These are phyloP conservation scores for Pristionchus mayeri DNA, from an alignment of 2,888 invertebrate genomes.

Conservation along the genomic window DNA sequence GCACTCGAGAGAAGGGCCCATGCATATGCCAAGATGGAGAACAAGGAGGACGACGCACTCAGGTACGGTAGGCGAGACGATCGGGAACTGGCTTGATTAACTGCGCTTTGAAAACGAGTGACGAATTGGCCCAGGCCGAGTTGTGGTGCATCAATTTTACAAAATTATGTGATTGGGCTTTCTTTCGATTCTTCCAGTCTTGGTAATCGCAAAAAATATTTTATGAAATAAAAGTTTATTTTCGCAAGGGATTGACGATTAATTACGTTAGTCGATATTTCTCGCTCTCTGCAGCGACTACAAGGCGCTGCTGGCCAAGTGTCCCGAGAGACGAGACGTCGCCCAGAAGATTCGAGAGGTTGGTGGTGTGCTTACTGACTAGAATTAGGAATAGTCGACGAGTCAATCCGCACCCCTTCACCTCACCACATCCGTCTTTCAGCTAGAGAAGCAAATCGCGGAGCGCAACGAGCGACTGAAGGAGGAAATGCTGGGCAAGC, in stretches of 20 bases:
- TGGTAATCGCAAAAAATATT: background rate
- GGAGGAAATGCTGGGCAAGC: constrained; percentile 67
- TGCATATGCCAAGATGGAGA: constrained; percentile 56
- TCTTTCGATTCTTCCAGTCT: no score
- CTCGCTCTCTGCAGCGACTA: constrained; percentile 55
- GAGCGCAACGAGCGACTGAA: constrained; percentile 66
- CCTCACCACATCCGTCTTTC: constrained; percentile 4
- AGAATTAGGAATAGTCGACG: background rate
- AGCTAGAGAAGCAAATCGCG: constrained; percentile 52
- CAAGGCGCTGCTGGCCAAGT: constrained; percentile 53
- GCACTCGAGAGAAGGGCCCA: constrained; percentile 60
- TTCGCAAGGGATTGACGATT: background rate
- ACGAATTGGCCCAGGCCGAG: background rate
- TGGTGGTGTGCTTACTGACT: background rate
- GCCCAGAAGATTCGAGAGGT: constrained; percentile 53
- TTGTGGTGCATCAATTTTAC: background rate
- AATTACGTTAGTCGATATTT: background rate
- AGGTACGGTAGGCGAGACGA: constrained; percentile 34
- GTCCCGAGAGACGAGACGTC: constrained; percentile 20
- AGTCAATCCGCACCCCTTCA: background rate
- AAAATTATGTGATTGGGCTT: no score
- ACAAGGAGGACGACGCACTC: constrained; percentile 57
- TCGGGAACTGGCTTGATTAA: background rate
- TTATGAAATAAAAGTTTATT: no score
- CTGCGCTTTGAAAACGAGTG: background rate